A percentile compares a stretch with the other conserved stretches of the same genome.
Evolutionary conservation across 37 sponge, comb jelly and placozoan species (phyloP).

Genomic region (Ephydatia muelleri): DNA sequence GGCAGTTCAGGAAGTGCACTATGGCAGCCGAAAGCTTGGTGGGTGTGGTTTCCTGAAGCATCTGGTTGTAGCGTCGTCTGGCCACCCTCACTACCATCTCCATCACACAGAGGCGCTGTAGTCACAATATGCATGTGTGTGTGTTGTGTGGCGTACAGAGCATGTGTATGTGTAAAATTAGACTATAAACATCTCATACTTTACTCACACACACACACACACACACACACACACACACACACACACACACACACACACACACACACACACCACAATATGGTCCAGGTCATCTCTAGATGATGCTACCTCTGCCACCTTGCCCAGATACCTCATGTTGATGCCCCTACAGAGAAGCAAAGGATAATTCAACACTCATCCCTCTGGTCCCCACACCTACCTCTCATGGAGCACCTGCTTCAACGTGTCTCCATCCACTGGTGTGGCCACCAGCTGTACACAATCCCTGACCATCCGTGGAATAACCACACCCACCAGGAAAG

Average conservation of each 20-base stretch:
- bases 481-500: conserved; percentile 40
- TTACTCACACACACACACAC: neutral
- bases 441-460: conserved; percentile 52
- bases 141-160: no score
- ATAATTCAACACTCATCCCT: neutral
- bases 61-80: conserved; percentile 65
- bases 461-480: conserved; percentile 61
- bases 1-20: conserved; percentile 87
- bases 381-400: neutral
- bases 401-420: conserved; percentile 67
- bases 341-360: conserved; percentile 50
- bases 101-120: conserved; percentile 64
- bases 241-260: neutral
- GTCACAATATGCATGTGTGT: neutral
- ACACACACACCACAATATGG: conserved; percentile 43
- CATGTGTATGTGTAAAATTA: neutral
- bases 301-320: conserved; percentile 62
- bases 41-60: conserved; percentile 55
- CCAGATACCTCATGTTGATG: conserved; percentile 96
- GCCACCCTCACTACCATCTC: conserved; percentile 86
- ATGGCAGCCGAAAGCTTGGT: conserved; percentile 48
- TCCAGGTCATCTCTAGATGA: conserved; percentile 50
- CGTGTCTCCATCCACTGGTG: conserved; percentile 72
- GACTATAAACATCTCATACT: no score
- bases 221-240: neutral